phyloP scores from a whole-genome alignment of 2,888 invertebrate genomes.

The Pyralis farinalis region DNA sequence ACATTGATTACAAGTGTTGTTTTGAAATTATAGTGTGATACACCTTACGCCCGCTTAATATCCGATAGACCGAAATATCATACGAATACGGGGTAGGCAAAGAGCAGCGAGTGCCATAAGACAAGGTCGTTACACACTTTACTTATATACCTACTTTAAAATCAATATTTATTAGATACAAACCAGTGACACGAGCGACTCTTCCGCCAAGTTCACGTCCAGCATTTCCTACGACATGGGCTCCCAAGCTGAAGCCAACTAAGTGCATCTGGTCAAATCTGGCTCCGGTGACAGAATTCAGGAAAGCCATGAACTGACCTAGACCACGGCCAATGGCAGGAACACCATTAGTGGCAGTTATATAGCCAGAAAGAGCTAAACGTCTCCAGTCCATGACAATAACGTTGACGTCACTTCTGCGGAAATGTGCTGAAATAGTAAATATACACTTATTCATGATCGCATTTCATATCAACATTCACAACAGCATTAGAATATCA shows the following conservation, averaged over 20 bases:
- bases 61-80: too few relatives aligned
- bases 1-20: too few relatives aligned
- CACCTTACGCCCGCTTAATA: too few relatives aligned
- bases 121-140: too few relatives aligned
- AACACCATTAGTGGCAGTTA: constrained; percentile 37
- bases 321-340: constrained; percentile 50
- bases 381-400: constrained; percentile 49
- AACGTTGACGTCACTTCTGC: constrained; percentile 35
- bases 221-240: constrained; percentile 56
- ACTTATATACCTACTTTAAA: too few relatives aligned
- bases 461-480: too few relatives aligned
- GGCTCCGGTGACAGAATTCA: constrained; percentile 34
- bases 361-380: constrained; percentile 36
- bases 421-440: constrained; percentile 32
- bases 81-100: too few relatives aligned
- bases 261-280: constrained; percentile 42
- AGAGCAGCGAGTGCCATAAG: too few relatives aligned
- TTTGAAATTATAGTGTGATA: too few relatives aligned
- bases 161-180: too few relatives aligned
- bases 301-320: constrained; percentile 48
- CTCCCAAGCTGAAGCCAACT: constrained; percentile 63
- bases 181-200: constrained; percentile 51
- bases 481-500: too few relatives aligned
- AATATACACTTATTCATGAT: neutral
- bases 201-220: constrained; percentile 41